These are phyloP conservation scores for Liparis tanakae DNA, from an alignment of 2,797 vertebrate genomes.

Conservation along the genomic window DNA sequence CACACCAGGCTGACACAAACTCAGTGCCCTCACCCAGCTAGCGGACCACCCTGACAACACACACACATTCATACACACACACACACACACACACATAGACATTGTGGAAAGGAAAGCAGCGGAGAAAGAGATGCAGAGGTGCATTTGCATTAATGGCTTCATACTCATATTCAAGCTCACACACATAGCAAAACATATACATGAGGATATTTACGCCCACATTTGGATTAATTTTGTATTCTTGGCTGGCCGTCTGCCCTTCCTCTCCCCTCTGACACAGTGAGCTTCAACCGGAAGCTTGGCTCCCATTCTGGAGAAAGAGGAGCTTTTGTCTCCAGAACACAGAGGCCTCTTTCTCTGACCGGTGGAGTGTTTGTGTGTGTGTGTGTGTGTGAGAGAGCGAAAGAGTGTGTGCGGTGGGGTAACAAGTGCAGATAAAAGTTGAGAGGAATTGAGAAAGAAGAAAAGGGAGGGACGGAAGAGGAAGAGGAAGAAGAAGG, in stretches of 20 bases:
- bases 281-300: slow-evolving; percentile 89
- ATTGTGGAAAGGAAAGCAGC: slow-evolving; percentile 30
- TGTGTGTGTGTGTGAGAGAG: slow-evolving; percentile 40
- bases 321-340: slow-evolving; percentile 86
- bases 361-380: slow-evolving; percentile 49
- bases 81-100: slow-evolving; percentile 4
- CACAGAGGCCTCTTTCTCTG: slow-evolving; percentile 84
- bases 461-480: slow-evolving; percentile 53
- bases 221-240: slow-evolving; percentile 76
- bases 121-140: slow-evolving; percentile 9
- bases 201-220: slow-evolving; percentile 34
- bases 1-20: slow-evolving; percentile 83
- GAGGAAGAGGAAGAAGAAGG: slow-evolving; percentile 41
- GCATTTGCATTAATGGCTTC: slow-evolving; percentile 43
- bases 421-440: slow-evolving; percentile 77
- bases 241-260: slow-evolving; percentile 80
- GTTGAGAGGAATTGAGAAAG: slow-evolving; percentile 69
- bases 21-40: slow-evolving; percentile 74
- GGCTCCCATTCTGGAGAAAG: slow-evolving; percentile 83
- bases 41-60: slow-evolving; percentile 65
- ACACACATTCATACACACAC: slow-evolving; percentile 4
- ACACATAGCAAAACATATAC: slow-evolving; percentile 43
- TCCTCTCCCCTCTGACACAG: slow-evolving; percentile 85
- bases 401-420: slow-evolving; percentile 46
- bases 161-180: slow-evolving; percentile 50